Conservation (phyloP, 2,797 vertebrate genomes). For the Microchirus variegatus region DNA sequence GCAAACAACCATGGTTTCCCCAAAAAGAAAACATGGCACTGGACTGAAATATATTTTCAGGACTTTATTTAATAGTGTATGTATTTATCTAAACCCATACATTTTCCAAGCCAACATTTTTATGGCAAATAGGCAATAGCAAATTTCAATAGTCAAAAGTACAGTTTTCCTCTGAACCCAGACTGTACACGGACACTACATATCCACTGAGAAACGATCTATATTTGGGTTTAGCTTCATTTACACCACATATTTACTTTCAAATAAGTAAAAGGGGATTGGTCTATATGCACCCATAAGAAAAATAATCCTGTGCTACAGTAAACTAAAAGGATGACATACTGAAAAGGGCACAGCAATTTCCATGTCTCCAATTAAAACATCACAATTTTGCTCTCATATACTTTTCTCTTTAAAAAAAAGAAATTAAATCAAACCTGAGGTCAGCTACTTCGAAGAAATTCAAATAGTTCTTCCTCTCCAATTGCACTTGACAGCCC, state of each 20-base stretch:
- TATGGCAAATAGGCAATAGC: conserved; percentile 26
- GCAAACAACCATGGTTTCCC: conserved; percentile 47
- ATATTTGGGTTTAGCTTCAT: conserved; percentile 44
- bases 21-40: conserved; percentile 55
- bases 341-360: conserved; percentile 44
- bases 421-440: conserved; percentile 46
- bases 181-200: conserved; percentile 58
- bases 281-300: conserved; percentile 46
- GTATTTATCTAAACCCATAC: conserved; percentile 64
- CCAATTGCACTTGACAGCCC: conserved; percentile 59
- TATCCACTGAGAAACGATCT: conserved; percentile 44
- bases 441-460: conserved; percentile 56
- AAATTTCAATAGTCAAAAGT: conserved; percentile 47
- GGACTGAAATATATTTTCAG: conserved; percentile 34
- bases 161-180: conserved; percentile 58
- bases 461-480: conserved; percentile 39
- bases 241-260: conserved; percentile 71
- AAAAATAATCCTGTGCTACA: conserved; percentile 19
- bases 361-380: conserved; percentile 11
- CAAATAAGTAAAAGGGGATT: conserved; percentile 53
- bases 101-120: conserved; percentile 35
- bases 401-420: neutral
- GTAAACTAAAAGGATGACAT: conserved; percentile 33
- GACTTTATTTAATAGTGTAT: conserved; percentile 59
- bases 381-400: conserved; percentile 1